Conservation (phyloP, 2,113 vertebrate species). For the Labeo rohita region DNA sequence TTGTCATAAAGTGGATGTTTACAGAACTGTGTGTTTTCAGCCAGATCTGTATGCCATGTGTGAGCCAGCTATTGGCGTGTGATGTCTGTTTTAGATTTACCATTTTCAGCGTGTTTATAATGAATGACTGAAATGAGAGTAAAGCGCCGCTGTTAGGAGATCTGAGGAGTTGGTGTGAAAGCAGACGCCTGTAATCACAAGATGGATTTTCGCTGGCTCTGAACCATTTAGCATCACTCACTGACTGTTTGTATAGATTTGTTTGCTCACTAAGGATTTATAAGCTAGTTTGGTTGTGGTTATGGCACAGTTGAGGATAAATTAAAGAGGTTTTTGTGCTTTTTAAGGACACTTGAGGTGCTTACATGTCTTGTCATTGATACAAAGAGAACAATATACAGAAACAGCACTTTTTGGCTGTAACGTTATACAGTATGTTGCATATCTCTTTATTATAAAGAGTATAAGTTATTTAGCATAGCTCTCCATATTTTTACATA, state of each 20-base stretch:
- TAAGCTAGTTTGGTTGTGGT: background rate
- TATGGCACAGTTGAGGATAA: constrained; percentile 21
- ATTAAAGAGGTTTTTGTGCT: background rate
- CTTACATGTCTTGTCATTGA: background rate
- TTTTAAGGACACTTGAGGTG: background rate
- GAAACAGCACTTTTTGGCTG: background rate
- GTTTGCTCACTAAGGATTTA: constrained; percentile 8
- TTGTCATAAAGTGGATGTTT: constrained; percentile 28
- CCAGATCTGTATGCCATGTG: constrained; percentile 34
- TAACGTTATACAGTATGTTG: background rate
- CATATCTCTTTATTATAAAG: background rate
- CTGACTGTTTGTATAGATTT: constrained; percentile 28
- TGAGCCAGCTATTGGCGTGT: background rate
- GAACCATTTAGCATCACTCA: constrained; percentile 2
- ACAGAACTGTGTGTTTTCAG: constrained; percentile 46
- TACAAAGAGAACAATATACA: background rate
- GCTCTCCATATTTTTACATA: background rate
- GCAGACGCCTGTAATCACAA: background rate
- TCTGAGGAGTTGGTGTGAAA: background rate
- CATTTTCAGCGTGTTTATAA: constrained; percentile 37
- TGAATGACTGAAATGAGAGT: constrained; percentile 22
- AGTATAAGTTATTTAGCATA: background rate
- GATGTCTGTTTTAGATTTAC: constrained; percentile 45
- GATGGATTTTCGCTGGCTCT: constrained; percentile 3
- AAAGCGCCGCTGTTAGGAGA: background rate